Evolutionary conservation across 1,140 invertebrate genomes (phyloP).

Genomic region (Parapsyche elsis): DNA sequence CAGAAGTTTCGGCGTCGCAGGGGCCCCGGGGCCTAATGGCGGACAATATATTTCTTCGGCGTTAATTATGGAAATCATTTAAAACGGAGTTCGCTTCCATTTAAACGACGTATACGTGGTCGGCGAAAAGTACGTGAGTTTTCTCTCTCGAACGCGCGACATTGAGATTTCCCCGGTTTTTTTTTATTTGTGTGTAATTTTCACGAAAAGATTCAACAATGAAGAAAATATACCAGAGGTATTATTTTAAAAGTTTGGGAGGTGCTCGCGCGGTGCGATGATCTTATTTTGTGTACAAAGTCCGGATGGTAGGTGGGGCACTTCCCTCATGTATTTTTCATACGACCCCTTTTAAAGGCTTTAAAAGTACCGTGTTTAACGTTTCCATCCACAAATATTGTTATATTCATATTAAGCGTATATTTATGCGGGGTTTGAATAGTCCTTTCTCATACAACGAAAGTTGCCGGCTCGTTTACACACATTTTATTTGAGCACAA

Average conservation of each 20-base stretch:
- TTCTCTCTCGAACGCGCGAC: background rate
- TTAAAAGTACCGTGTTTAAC: slow-evolving; percentile 23
- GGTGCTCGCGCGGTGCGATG: background rate
- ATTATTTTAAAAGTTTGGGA: too few relatives aligned
- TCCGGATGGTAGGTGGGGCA: background rate
- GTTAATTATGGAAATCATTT: slow-evolving; percentile 32
- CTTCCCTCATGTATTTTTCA: slow-evolving; percentile 17
- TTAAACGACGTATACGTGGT: background rate
- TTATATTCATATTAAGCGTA: slow-evolving; percentile 20
- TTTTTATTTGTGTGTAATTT: too few relatives aligned
- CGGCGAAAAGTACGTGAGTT: background rate
- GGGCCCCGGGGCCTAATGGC: slow-evolving; percentile 22
- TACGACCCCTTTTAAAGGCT: slow-evolving; percentile 21
- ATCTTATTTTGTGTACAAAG: background rate
- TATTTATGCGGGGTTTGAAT: background rate
- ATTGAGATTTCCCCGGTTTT: too few relatives aligned
- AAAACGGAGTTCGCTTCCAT: background rate
- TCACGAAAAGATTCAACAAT: too few relatives aligned
- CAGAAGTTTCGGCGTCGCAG: slow-evolving; percentile 16
- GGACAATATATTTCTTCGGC: slow-evolving; percentile 25
- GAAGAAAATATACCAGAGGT: too few relatives aligned
- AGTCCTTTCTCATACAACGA: background rate
- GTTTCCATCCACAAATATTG: slow-evolving; percentile 12
- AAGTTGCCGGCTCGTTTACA: too few relatives aligned
- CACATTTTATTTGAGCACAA: too few relatives aligned